A percentile compares a stretch with the other conserved stretches of the same genome.
phyloP scores from a whole-genome alignment of 2,113 vertebrate species.

The Eptesicus fuscus region DNA sequence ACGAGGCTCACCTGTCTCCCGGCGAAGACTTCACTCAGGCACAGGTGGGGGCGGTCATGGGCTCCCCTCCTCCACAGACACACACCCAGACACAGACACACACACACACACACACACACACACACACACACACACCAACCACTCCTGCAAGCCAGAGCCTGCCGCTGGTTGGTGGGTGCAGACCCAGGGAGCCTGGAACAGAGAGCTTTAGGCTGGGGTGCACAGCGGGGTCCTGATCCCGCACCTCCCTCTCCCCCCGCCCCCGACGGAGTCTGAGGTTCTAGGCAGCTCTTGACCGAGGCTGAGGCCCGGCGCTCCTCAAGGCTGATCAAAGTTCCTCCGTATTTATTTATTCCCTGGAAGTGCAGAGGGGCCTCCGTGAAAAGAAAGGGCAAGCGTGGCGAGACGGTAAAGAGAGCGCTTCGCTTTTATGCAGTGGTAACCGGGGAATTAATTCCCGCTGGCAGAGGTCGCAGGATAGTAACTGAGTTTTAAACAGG shows the following conservation, averaged over 20 bases:
- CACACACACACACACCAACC: not conserved
- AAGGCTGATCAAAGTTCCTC: not conserved
- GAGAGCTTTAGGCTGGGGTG: not conserved
- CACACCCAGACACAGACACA: too few relatives aligned
- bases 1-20: rapidly evolving
- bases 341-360: conserved; percentile 46
- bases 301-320: not conserved
- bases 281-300: not conserved
- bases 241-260: rapidly evolving
- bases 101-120: not conserved
- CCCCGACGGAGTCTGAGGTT: not conserved
- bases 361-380: not conserved
- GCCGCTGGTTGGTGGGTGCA: not conserved
- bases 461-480: conserved; percentile 38
- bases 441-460: conserved; percentile 60
- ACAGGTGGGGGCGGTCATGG: rapidly evolving
- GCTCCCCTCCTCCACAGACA: not conserved
- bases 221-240: not conserved
- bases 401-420: conserved; percentile 41
- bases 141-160: not conserved
- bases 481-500: conserved; percentile 48
- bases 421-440: conserved; percentile 68
- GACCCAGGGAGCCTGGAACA: not conserved
- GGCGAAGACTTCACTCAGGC: not conserved
- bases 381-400: conserved; percentile 43